These are phyloP conservation scores for Pholis gunnellus DNA, from an alignment of 2,113 vertebrate species.

Conservation along the genomic window DNA sequence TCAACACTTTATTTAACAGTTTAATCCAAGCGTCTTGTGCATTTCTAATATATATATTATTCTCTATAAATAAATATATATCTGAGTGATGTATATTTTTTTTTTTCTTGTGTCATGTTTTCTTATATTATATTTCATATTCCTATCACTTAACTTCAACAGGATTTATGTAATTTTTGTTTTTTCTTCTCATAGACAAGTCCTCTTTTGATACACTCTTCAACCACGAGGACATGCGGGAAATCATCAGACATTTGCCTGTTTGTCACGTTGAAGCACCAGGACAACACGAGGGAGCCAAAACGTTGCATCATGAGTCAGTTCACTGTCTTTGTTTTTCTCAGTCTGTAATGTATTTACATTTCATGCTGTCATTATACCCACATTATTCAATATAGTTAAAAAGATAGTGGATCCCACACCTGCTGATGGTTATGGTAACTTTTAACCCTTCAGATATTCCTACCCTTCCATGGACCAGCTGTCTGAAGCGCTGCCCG, in stretches of 20 bases:
- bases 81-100: neutral
- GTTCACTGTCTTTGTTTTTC: constrained; percentile 39
- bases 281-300: constrained; percentile 92
- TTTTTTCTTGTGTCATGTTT: neutral
- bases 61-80: neutral
- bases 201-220: constrained; percentile 93
- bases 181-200: constrained; percentile 85
- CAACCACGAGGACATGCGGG: constrained; percentile 94
- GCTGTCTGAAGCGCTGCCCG: constrained; percentile 90
- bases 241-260: constrained; percentile 92
- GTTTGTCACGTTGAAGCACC: constrained; percentile 95
- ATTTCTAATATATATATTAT: neutral
- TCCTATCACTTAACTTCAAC: neutral
- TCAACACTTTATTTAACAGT: neutral
- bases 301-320: constrained; percentile 89
- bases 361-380: neutral
- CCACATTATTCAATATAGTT: neutral
- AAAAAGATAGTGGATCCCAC: neutral
- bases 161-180: neutral
- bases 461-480: constrained; percentile 95
- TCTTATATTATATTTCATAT: neutral
- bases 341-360: neutral
- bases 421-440: constrained; percentile 15
- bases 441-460: constrained; percentile 80
- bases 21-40: neutral